These are phyloP conservation scores for Xylota sylvarum DNA, from an alignment of 2,888 invertebrate genomes.

Conservation along the genomic window DNA sequence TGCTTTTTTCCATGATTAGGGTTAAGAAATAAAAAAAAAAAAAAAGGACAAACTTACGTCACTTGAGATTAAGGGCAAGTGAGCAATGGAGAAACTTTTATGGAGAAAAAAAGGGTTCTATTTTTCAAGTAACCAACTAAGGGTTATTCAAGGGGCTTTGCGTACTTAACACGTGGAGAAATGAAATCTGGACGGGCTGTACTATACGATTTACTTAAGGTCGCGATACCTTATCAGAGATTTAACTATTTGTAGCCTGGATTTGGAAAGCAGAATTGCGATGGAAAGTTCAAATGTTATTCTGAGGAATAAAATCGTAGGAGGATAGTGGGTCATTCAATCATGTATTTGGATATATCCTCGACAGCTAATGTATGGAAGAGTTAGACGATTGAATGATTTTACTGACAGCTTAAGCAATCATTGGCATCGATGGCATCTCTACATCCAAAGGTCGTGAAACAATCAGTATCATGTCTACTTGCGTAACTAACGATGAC, in stretches of 20 bases:
- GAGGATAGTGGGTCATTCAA: too few relatives aligned
- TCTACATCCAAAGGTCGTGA: too few relatives aligned
- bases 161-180: background rate
- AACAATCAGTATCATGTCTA: too few relatives aligned
- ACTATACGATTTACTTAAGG: background rate
- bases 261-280: background rate
- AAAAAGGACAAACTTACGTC: slow-evolving; percentile 38
- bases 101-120: slow-evolving; percentile 1
- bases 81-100: slow-evolving; percentile 20
- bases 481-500: too few relatives aligned
- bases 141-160: slow-evolving; percentile 11
- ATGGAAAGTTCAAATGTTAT: background rate
- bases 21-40: slow-evolving; percentile 3
- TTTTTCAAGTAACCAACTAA: slow-evolving; percentile 15
- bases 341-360: too few relatives aligned
- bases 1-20: slow-evolving; percentile 47
- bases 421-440: too few relatives aligned
- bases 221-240: background rate
- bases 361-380: too few relatives aligned
- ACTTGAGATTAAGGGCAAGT: slow-evolving; percentile 45
- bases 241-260: background rate
- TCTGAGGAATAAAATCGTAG: too few relatives aligned
- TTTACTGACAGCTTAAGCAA: too few relatives aligned
- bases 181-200: background rate
- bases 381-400: too few relatives aligned